phyloP scores from a whole-genome alignment of 92 coral and sea anemone genomes.

The Porites cylindrica region DNA sequence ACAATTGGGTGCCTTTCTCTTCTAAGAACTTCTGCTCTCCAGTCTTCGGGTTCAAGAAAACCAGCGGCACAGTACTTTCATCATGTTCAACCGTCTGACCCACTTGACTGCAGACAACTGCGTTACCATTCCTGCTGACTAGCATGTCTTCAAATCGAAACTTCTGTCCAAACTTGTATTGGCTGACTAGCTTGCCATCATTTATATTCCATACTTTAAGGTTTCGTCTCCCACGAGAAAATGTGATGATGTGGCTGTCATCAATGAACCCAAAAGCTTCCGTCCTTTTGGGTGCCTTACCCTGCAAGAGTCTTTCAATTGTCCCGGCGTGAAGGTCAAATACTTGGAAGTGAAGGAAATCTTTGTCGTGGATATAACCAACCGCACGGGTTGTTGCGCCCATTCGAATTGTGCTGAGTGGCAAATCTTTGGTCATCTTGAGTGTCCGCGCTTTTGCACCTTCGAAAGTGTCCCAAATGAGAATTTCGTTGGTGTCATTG shows the following conservation, averaged over 20 bases:
- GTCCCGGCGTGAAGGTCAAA: slow-evolving; percentile 75
- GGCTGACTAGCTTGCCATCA: slow-evolving; percentile 74
- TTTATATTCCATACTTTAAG: slow-evolving; percentile 91
- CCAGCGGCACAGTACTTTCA: slow-evolving; percentile 73
- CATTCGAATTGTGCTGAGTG: slow-evolving; percentile 84
- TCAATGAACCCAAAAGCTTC: slow-evolving; percentile 81
- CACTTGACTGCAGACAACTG: slow-evolving; percentile 80
- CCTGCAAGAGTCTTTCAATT: slow-evolving; percentile 75
- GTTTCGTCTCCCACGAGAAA: slow-evolving; percentile 92
- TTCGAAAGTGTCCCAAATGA: slow-evolving; percentile 79
- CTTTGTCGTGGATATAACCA: slow-evolving; percentile 86
- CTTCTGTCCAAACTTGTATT: slow-evolving; percentile 85
- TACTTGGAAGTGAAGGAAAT: slow-evolving; percentile 76
- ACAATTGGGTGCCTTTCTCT: slow-evolving; percentile 47
- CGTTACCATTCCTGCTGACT: slow-evolving; percentile 72
- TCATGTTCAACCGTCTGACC: slow-evolving; percentile 56
- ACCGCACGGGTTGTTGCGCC: slow-evolving; percentile 76
- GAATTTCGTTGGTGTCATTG: slow-evolving; percentile 62
- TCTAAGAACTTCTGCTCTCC: slow-evolving; percentile 68
- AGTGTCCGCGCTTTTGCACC: slow-evolving; percentile 72
- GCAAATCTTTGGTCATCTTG: slow-evolving; percentile 44
- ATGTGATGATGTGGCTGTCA: slow-evolving; percentile 67
- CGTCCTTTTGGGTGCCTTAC: slow-evolving; percentile 92
- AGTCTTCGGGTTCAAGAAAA: slow-evolving; percentile 57
- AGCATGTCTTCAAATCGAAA: slow-evolving; percentile 92